phyloP scores from a whole-genome alignment of 2,113 vertebrate species.

The Octodon degus region DNA sequence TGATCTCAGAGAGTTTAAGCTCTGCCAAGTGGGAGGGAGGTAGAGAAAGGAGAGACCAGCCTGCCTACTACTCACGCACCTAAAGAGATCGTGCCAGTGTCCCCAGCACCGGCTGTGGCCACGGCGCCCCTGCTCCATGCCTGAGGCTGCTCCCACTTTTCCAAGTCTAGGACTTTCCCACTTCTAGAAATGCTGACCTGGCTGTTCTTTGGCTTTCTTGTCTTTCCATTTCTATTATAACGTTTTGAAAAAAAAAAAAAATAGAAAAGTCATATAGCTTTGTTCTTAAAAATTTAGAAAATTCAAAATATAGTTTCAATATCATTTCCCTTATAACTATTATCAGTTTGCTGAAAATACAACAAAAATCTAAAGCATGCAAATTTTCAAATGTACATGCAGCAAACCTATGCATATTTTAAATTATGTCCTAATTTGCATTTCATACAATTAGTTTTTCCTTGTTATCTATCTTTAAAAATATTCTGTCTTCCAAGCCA shows the following conservation, averaged over 20 bases:
- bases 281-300: not conserved
- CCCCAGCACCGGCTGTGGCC: not conserved
- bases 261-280: not conserved
- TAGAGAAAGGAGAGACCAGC: not conserved
- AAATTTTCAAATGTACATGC: not conserved
- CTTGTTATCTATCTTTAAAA: not conserved
- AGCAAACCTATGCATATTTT: not conserved
- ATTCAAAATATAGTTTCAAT: not conserved
- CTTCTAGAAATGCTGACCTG: not conserved
- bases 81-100: not conserved
- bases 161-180: not conserved
- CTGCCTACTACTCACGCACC: not conserved
- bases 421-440: not conserved
- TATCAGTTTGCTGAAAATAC: not conserved
- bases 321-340: not conserved
- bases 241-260: not conserved
- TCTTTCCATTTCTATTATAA: not conserved
- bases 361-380: not conserved
- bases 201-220: not conserved
- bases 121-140: not conserved
- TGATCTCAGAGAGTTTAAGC: not conserved
- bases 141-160: not conserved
- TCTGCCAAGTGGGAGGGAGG: not conserved
- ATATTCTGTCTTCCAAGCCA: not conserved
- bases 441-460: not conserved